Evolutionary conservation across 1,140 invertebrate genomes (phyloP).

Genomic region (Cardiocondyla obscurior): DNA sequence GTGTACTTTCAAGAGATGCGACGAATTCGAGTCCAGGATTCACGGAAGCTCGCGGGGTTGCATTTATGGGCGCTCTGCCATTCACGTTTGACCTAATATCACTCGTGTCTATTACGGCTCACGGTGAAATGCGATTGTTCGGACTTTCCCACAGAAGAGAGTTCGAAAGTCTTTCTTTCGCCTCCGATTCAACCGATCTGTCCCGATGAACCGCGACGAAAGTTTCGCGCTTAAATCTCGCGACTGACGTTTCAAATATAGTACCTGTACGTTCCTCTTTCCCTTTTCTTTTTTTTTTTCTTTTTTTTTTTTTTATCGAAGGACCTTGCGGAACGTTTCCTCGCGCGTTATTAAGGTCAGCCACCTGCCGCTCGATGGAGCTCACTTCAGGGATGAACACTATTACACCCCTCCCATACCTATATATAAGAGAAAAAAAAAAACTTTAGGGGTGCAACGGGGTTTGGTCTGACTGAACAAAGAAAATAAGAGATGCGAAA

Average conservation of each 20-base stretch:
- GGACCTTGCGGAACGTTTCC: constrained; percentile 63
- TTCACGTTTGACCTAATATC: constrained; percentile 40
- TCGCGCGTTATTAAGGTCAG: constrained; percentile 82
- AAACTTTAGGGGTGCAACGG: constrained; percentile 62
- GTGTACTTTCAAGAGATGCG: not conserved
- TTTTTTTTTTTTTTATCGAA: constrained; percentile 44
- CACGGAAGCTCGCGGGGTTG: not conserved
- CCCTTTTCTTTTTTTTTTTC: constrained; percentile 50
- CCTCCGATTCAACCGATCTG: constrained; percentile 14
- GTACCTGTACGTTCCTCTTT: constrained; percentile 61
- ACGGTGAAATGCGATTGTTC: constrained; percentile 46
- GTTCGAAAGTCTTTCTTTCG: constrained; percentile 40
- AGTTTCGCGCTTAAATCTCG: constrained; percentile 54
- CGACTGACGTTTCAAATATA: constrained; percentile 55
- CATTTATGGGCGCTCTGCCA: constrained; percentile 10
- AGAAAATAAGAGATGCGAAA: constrained; percentile 83
- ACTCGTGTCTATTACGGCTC: constrained; percentile 51
- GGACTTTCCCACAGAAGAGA: constrained; percentile 65
- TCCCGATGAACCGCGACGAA: constrained; percentile 14
- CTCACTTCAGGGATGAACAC: constrained; percentile 82
- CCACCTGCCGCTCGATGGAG: constrained; percentile 83
- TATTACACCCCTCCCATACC: constrained; percentile 67
- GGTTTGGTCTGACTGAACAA: constrained; percentile 78
- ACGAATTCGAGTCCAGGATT: constrained; percentile 29
- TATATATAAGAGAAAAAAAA: constrained; percentile 69